These are phyloP conservation scores for Carduelis carduelis DNA, from an alignment of 2,797 vertebrate genomes.

Conservation along the genomic window DNA sequence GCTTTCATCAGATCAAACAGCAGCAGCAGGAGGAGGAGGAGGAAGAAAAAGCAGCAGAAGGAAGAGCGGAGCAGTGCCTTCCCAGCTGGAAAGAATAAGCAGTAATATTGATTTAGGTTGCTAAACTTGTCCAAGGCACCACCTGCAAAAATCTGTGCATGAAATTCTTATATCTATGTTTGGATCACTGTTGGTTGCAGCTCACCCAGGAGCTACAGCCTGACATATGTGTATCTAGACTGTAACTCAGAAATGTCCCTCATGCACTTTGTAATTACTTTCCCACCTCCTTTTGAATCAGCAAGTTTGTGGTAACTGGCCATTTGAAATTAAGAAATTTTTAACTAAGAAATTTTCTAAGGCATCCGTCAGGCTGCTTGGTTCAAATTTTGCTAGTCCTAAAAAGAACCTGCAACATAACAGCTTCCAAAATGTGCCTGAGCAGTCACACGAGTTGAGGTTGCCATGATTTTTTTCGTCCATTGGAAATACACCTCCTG, in stretches of 20 bases:
- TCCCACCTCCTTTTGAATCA: conserved; percentile 5
- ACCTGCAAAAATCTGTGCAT: conserved; percentile 59
- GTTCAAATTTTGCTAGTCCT: neutral
- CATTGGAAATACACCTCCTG: neutral
- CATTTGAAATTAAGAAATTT: neutral
- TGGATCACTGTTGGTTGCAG: conserved; percentile 42
- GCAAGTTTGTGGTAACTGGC: neutral
- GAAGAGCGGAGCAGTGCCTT: neutral
- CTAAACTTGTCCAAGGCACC: conserved; percentile 48
- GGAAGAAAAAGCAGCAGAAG: neutral
- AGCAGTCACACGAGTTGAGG: neutral
- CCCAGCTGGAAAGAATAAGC: conserved; percentile 14
- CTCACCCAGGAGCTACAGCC: conserved; percentile 59
- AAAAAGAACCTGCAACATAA: neutral
- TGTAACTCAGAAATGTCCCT: neutral
- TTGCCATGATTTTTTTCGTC: neutral
- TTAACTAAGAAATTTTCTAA: neutral
- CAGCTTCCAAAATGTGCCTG: neutral
- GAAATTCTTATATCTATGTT: conserved; percentile 51
- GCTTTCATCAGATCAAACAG: conserved; percentile 58
- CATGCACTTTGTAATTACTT: neutral
- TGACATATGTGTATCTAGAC: conserved; percentile 16
- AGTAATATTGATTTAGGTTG: conserved; percentile 57
- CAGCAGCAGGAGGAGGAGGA: neutral
- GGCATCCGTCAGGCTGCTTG: neutral